Evolutionary conservation across 2,797 vertebrate genomes (phyloP), one percentile per base, ranked within the genome.

Genomic region (Chelmon rostratus): DNA sequence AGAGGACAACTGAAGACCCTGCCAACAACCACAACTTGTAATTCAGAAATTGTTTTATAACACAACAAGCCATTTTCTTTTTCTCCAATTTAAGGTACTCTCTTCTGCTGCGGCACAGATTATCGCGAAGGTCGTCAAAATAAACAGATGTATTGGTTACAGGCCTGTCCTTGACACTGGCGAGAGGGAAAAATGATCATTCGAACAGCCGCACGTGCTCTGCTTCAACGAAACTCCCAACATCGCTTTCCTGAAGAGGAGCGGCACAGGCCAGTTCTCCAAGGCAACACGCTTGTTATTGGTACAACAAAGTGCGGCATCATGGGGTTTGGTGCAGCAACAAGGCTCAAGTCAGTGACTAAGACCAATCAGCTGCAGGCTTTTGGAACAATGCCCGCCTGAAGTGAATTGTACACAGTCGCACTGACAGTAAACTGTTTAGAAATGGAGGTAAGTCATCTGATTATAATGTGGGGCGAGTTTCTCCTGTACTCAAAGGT

Each of bases 231-330:
- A 77, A 91, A 73, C 66, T 50, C 53, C 63, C 65, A 86, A 67
- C 69, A 63, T 79, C 63, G 84, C 64, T 84, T 91, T 93, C 88
- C 86, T 81, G 78, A 78, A 81, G 89, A 84, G 91, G 78, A 86
- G 78, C 54, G 68, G 68, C 59, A 77, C 76, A 62, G 59, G 68
- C 70, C 67, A 85, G 46, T 70, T 93, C 91, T 93, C 92, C 90
- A 84, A 37, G 85, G 92, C 89, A 91, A 93, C 92, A 25, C 66
- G 11, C 79, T 83, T 90, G 85, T 90, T 92, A 54, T 81, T 90
- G 75, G 68, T 78, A 90, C 73, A 93, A 93, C 89, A 92, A 70
- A 77, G 52, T 33, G 78, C 6, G 69, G 81, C 82, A 76, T 88
- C 87, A 76, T 61, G 66, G 68, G 76, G 67, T 69, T 49, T 49